Conservation (phyloP, 2,113 vertebrate species). For the Vidua macroura region DNA sequence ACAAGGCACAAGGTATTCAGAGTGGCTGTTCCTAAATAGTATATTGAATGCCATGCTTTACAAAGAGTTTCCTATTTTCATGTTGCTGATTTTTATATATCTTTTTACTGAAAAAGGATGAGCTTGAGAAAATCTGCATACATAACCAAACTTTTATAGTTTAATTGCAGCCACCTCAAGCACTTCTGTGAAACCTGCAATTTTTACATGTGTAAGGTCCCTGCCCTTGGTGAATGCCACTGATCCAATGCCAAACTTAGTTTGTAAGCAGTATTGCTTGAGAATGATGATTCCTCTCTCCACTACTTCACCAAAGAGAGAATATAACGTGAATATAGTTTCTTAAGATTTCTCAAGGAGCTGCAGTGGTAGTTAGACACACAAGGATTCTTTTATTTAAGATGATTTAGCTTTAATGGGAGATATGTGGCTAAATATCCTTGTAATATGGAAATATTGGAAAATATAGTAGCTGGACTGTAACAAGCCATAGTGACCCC, state of each 20-base stretch:
- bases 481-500: neutral
- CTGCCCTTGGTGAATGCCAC: conserved; percentile 18
- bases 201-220: conserved; percentile 30
- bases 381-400: conserved; percentile 14
- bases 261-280: neutral
- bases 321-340: neutral
- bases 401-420: conserved; percentile 40
- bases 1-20: neutral
- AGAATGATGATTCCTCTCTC: neutral
- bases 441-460: neutral
- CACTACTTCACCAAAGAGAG: neutral
- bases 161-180: neutral
- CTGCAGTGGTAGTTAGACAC: conserved; percentile 43
- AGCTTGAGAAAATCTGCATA: neutral
- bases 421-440: conserved; percentile 19
- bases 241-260: neutral
- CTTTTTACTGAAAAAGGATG: conserved; percentile 22
- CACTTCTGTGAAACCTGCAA: conserved; percentile 24
- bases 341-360: conserved; percentile 15
- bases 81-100: neutral
- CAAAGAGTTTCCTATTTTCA: neutral
- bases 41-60: neutral
- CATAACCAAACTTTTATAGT: neutral
- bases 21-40: neutral
- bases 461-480: conserved; percentile 8